Conservation (phyloP, 1,140 invertebrate species). For the Condylostylus longicornis region DNA sequence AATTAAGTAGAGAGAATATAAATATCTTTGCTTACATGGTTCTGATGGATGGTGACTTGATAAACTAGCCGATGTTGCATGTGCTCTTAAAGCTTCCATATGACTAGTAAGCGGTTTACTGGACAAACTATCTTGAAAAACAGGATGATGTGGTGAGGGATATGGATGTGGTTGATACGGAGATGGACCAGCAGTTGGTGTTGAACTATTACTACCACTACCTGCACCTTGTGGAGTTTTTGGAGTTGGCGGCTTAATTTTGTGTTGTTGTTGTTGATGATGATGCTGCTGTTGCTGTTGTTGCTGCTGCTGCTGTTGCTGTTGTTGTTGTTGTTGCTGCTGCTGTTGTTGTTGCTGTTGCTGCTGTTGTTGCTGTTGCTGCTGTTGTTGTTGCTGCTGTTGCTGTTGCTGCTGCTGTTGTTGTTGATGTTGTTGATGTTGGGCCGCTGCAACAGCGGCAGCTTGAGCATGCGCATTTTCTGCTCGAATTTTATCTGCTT, state of each 20-base stretch:
- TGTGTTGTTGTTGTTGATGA: constrained; percentile 12
- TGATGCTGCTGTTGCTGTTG: constrained; percentile 8
- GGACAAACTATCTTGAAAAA: constrained; percentile 24
- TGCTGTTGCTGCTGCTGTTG: constrained; percentile 9
- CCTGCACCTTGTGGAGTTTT: constrained; percentile 24
- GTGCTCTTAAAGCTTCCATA: constrained; percentile 41
- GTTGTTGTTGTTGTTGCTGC: constrained; percentile 9
- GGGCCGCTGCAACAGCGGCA: constrained; percentile 15
- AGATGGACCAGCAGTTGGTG: constrained; percentile 25
- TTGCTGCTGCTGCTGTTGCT: constrained; percentile 12
- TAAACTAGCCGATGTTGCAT: constrained; percentile 34
- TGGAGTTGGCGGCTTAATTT: constrained; percentile 32
- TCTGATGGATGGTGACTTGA: constrained; percentile 33
- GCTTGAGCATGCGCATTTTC: constrained; percentile 14
- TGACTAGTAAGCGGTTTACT: constrained; percentile 33
- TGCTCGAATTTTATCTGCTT: constrained; percentile 20
- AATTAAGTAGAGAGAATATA: background rate
- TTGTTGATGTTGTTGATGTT: constrained; percentile 12
- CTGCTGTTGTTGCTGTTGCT: constrained; percentile 1
- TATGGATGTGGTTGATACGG: constrained; percentile 26
- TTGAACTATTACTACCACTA: constrained; percentile 14
- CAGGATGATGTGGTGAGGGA: constrained; percentile 18
- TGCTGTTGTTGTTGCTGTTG: constrained; percentile 2
- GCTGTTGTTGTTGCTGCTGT: constrained; percentile 9
- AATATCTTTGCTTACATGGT: constrained; percentile 31